These are phyloP conservation scores for Xiphydria camelus DNA, from an alignment of 2,888 invertebrate species.

Conservation along the genomic window DNA sequence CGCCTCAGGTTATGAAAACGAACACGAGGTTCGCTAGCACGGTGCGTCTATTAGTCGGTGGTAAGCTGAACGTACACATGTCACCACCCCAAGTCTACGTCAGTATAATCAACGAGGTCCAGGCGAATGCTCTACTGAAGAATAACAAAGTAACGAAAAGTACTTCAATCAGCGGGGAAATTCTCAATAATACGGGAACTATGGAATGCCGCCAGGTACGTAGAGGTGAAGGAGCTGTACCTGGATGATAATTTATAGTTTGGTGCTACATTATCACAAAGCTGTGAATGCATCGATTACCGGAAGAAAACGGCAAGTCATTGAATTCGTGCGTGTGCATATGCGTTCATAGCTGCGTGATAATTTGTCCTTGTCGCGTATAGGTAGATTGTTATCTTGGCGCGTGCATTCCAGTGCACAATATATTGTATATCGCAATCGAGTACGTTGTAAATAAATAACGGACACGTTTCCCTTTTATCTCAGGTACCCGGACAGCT, in stretches of 20 bases:
- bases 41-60: constrained; percentile 88
- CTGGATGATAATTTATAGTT: no score
- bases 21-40: constrained; percentile 94
- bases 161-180: constrained; percentile 84
- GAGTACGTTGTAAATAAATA: neutral
- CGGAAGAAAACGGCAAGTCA: no score
- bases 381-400: no score
- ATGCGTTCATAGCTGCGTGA: no score
- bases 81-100: constrained; percentile 85
- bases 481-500: constrained; percentile 73
- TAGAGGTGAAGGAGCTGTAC: neutral
- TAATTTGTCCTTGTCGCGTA: no score
- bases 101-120: constrained; percentile 63
- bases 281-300: no score
- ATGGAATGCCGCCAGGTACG: constrained; percentile 87
- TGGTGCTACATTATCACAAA: no score
- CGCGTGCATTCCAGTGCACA: neutral
- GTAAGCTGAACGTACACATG: constrained; percentile 91
- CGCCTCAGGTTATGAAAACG: constrained; percentile 98
- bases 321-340: no score
- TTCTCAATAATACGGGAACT: constrained; percentile 89
- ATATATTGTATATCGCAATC: neutral
- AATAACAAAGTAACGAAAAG: constrained; percentile 76
- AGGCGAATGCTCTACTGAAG: constrained; percentile 81
- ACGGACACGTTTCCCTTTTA: neutral